Percentiles rank a stretch among this genome's conserved stretches.
These are phyloP conservation scores for Irena cyanogastra DNA, from an alignment of 2,113 vertebrate genomes.

Conservation along the genomic window DNA sequence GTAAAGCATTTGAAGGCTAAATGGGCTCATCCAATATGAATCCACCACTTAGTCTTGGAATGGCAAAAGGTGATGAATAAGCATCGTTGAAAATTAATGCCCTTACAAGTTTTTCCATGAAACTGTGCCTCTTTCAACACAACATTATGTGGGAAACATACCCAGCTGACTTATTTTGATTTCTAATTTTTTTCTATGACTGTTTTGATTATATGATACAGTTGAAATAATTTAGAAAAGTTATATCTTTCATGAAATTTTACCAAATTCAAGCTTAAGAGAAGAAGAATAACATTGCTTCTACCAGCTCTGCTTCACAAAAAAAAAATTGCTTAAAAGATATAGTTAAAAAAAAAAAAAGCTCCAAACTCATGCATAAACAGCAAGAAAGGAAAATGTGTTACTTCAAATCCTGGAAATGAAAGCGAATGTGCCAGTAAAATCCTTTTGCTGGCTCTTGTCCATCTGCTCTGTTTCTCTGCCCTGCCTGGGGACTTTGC, in stretches of 20 bases:
- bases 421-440: background rate
- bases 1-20: background rate
- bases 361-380: background rate
- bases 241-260: background rate
- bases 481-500: background rate
- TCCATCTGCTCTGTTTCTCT: background rate
- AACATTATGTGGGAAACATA: background rate
- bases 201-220: background rate
- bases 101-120: background rate
- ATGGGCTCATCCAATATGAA: background rate
- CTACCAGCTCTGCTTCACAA: background rate
- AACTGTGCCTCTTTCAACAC: background rate
- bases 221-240: background rate
- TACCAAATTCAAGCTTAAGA: background rate
- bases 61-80: conserved; percentile 1
- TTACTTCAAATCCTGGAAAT: conserved; percentile 25
- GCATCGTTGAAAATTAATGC: background rate
- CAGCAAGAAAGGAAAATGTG: background rate
- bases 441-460: background rate
- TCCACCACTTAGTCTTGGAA: background rate
- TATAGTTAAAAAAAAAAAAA: background rate
- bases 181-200: background rate
- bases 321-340: background rate
- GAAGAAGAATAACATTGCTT: background rate
- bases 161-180: background rate